These are phyloP conservation scores for Ptychadena robeensis DNA, from an alignment of 2,797 vertebrate species.

Conservation along the genomic window DNA sequence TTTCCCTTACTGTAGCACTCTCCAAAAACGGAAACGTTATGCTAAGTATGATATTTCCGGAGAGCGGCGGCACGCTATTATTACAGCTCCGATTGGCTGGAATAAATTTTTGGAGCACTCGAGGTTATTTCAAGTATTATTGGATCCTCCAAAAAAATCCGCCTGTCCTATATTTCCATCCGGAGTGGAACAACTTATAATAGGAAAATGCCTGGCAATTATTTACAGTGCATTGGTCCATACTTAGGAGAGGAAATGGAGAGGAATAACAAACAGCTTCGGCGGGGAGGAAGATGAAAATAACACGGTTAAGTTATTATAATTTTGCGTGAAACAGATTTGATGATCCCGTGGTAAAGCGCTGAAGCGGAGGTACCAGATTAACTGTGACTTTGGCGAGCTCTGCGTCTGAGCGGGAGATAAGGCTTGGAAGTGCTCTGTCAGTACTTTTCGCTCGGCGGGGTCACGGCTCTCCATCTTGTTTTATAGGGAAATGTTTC, in stretches of 20 bases:
- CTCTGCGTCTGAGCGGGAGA: conserved; percentile 14
- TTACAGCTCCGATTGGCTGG: neutral
- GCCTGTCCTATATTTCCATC: conserved; percentile 15
- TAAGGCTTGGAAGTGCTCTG: conserved; percentile 29
- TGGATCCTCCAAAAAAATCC: neutral
- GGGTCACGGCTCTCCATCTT: conserved; percentile 15
- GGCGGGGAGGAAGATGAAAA: conserved; percentile 35
- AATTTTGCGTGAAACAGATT: conserved; percentile 45
- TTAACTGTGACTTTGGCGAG: conserved; percentile 39
- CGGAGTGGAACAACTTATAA: conserved; percentile 34
- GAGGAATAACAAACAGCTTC: conserved; percentile 38
- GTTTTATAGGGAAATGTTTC: neutral
- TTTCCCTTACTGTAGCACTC: neutral
- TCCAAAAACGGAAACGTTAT: neutral
- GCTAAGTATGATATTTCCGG: neutral
- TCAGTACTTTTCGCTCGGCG: conserved; percentile 6
- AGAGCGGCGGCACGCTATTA: neutral
- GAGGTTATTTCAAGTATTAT: neutral
- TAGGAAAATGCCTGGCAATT: conserved; percentile 44
- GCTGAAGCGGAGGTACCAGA: conserved; percentile 41
- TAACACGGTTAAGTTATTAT: conserved; percentile 50
- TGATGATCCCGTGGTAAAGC: conserved; percentile 22
- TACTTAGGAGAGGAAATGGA: conserved; percentile 7
- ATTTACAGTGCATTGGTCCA: conserved; percentile 26
- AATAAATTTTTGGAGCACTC: conserved; percentile 6